These are phyloP conservation scores for Falco biarmicus DNA, from an alignment of 2,797 vertebrate genomes.

Conservation along the genomic window DNA sequence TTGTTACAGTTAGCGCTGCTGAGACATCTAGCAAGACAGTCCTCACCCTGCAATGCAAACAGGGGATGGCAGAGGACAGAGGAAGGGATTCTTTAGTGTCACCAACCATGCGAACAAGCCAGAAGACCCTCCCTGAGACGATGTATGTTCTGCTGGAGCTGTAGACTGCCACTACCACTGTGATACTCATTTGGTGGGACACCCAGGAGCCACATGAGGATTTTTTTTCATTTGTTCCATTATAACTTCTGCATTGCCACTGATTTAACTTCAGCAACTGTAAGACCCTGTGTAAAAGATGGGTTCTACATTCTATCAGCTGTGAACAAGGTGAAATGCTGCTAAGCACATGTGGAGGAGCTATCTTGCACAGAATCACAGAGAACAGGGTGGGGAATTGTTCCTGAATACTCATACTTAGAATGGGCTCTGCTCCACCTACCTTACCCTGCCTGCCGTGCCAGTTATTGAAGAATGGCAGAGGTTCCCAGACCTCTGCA, in stretches of 20 bases:
- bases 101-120: neutral
- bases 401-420: neutral
- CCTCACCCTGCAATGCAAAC: neutral
- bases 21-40: neutral
- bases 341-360: neutral
- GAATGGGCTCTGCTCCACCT: neutral
- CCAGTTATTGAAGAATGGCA: neutral
- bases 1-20: neutral
- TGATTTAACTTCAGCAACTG: neutral
- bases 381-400: neutral
- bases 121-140: neutral
- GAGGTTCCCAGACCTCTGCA: neutral
- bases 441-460: neutral
- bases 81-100: neutral
- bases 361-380: neutral
- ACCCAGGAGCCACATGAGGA: neutral
- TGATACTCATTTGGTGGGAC: neutral
- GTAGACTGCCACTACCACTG: neutral
- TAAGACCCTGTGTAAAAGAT: neutral
- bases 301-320: neutral
- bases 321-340: neutral
- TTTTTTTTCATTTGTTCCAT: neutral
- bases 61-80: neutral
- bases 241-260: neutral
- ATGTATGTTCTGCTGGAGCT: neutral